phyloP scores from a whole-genome alignment of 2,888 invertebrate genomes.

The Orthosia gothica region DNA sequence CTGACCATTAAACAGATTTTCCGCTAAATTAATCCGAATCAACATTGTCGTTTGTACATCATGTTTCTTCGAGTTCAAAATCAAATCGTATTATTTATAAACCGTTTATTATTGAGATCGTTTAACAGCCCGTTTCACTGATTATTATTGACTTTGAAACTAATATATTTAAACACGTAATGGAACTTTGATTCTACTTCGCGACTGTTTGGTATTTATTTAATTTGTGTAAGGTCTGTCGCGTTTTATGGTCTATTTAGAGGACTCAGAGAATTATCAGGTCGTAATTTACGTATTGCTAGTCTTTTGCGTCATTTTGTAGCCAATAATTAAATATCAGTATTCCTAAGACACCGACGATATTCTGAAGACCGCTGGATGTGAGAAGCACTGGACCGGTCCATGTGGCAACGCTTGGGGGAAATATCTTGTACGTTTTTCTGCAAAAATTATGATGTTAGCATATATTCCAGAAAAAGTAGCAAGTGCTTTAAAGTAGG shows the following conservation, averaged over 20 bases:
- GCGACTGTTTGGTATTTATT: slow-evolving; percentile 12
- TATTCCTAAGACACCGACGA: too few relatives aligned
- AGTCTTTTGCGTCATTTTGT: slow-evolving; percentile 4
- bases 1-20: slow-evolving; percentile 56
- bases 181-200: slow-evolving; percentile 62
- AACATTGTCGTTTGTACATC: slow-evolving; percentile 44
- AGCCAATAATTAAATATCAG: too few relatives aligned
- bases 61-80: slow-evolving; percentile 46
- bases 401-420: too few relatives aligned
- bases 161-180: slow-evolving; percentile 66
- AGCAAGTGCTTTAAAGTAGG: slow-evolving; percentile 2
- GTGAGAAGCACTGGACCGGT: too few relatives aligned
- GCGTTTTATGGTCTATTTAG: slow-evolving; percentile 24
- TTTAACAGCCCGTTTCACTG: slow-evolving; percentile 62
- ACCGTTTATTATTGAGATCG: slow-evolving; percentile 53
- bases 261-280: slow-evolving; percentile 25
- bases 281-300: slow-evolving; percentile 7
- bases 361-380: too few relatives aligned
- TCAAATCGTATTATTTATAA: slow-evolving; percentile 55
- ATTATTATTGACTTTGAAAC: slow-evolving; percentile 69
- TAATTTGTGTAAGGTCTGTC: not conserved
- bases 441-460: too few relatives aligned
- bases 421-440: not conserved
- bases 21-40: slow-evolving; percentile 61
- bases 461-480: not conserved